phyloP scores from a whole-genome alignment of 2,888 invertebrate genomes.

The Leptura quadrifasciata region DNA sequence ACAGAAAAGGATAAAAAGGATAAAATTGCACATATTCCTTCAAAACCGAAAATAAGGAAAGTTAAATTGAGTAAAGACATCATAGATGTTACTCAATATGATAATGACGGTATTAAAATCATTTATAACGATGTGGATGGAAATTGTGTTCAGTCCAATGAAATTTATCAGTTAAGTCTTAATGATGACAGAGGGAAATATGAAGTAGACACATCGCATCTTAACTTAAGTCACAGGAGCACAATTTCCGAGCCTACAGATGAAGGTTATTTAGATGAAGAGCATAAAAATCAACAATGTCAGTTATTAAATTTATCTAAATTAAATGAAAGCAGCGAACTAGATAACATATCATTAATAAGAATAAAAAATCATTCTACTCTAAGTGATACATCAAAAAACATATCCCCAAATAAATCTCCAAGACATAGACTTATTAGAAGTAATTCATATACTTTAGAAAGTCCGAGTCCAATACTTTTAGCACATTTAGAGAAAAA shows the following conservation, averaged over 20 bases:
- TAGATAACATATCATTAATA: background rate
- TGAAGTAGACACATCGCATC: background rate
- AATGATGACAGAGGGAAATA: conserved; percentile 5
- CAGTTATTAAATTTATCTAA: conserved; percentile 7
- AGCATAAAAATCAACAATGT: background rate
- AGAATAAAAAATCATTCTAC: background rate
- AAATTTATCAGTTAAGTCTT: conserved; percentile 33
- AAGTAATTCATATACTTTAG: conserved; percentile 87
- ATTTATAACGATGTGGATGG: conserved; percentile 43
- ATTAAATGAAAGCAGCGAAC: background rate
- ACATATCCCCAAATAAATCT: conserved; percentile 39
- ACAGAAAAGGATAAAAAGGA: conserved; percentile 43
- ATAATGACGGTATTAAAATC: conserved; percentile 59
- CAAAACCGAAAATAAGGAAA: conserved; percentile 42
- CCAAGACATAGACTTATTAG: conserved; percentile 77
- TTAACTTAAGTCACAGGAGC: background rate
- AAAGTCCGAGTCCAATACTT: conserved; percentile 85
- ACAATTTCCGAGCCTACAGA: background rate
- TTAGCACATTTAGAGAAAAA: conserved; percentile 78
- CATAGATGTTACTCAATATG: conserved; percentile 66
- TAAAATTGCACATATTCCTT: conserved; percentile 8
- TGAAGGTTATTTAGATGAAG: background rate
- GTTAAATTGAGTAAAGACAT: conserved; percentile 64
- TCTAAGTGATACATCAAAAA: conserved; percentile 6
- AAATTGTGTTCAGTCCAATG: conserved; percentile 37